Percentiles rank a stretch among this genome's conserved stretches.
Conservation (phyloP, 2,797 vertebrate species). For the Clamator glandarius region DNA sequence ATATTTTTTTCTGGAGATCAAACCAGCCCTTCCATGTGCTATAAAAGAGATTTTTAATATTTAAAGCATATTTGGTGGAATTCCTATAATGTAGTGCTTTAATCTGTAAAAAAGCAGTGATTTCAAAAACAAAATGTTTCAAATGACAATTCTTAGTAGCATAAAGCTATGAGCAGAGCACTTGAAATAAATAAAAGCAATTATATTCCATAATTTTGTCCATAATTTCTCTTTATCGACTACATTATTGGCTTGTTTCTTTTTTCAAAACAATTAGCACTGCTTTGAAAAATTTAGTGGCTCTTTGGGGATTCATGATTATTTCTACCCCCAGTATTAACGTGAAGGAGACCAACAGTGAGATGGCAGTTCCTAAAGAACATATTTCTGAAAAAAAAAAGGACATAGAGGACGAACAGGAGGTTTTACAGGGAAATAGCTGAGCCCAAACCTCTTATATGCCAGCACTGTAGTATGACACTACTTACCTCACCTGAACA, state of each 20-base stretch:
- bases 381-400: background rate
- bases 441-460: background rate
- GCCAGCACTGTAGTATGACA: background rate
- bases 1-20: constrained; percentile 46
- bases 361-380: background rate
- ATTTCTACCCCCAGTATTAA: background rate
- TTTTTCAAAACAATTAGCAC: constrained; percentile 27
- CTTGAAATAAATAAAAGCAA: constrained; percentile 50
- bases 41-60: constrained; percentile 71
- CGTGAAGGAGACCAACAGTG: background rate
- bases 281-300: background rate
- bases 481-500: background rate
- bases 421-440: background rate
- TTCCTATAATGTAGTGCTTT: constrained; percentile 70
- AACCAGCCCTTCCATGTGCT: constrained; percentile 57
- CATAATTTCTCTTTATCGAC: constrained; percentile 45
- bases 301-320: background rate
- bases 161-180: background rate
- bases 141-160: constrained; percentile 56
- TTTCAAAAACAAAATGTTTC: constrained; percentile 68
- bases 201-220: constrained; percentile 28
- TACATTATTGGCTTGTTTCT: constrained; percentile 8
- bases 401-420: background rate
- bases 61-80: constrained; percentile 71
- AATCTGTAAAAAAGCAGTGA: constrained; percentile 59